Evolutionary conservation across 2,888 invertebrate species (phyloP), one percentile per base, ranked within the genome.

Genomic region (Xylota segnis): DNA sequence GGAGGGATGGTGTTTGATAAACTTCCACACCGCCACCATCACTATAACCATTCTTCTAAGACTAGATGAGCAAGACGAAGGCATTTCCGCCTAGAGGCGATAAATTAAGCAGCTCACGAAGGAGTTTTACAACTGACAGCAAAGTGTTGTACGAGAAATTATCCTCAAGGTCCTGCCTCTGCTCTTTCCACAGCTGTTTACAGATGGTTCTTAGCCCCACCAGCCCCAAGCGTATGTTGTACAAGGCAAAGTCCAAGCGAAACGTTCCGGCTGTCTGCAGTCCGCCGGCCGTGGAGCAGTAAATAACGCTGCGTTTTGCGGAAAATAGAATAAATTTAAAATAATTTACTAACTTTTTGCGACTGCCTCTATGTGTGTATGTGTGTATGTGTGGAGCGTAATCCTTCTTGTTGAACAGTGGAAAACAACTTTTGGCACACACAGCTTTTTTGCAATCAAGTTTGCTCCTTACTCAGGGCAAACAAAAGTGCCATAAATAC

Each of bases 81-180:
- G 37, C 16, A 65, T 58, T 65, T 76, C 47, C 47, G 32, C 70
- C 54, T 43, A 16, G 34, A 47, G 72, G 54, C 74, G 63, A 74
- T 83, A 83, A 83, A 83, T 83, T 78, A 83, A 74, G 54, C 70
- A 56, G 56, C 70, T 71, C 82, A 70, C 63, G 70, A 43, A 74
- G 45, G 68, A 68, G 75, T 61, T 70, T 81, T 50, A 83, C 27
- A 61, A 74, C 83, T 56, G 83, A 83, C 72, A 74, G 56, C 63
- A 37, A 66, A 74, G 61, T 63, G 58, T 14, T 63, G 63, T 58
- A 32, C 23, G 47, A 50, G 52, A 59, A 78, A 78, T 83, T 65
- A 65, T 70, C 37, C 68, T 58, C 70, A 34, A 34, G 12, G 29
- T 59, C 34, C 18, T 58, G 18, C 16, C 45, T 27, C 5, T 58